Evolutionary conservation across 2,888 invertebrate species (phyloP), one percentile per base, ranked within the genome.

Genomic region (Cremastinae sp.): DNA sequence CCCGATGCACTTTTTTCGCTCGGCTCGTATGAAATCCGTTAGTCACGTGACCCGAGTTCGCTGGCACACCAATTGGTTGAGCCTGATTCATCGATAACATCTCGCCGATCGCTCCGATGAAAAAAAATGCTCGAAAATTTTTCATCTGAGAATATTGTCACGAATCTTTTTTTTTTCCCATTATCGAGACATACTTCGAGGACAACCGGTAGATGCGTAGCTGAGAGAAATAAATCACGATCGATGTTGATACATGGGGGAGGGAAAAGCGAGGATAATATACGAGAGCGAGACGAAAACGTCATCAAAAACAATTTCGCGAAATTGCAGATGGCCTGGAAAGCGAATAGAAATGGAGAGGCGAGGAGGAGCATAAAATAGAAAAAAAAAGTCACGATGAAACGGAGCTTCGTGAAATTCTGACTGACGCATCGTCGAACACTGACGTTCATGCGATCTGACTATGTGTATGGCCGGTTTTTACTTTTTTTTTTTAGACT

Each of bases 221-320:
- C 16, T 14, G 14, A 65, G 53, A 58, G 12, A 18, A 12, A 10
- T 41, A 61, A 28, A 45, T 61, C 28, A 36, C 66, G 41, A 38
- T 36, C 47, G 12, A 49, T 28, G 36, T 18, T 36, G 8, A 22
- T 62, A 49, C 36, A 47, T 45, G 12, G 12, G 22, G 22, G 53
- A 53, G 51, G 14, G 10, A 5, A n/a, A 51, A 36, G 12, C 20
- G 38, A 51, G 34, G 47, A 10, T n/a, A 18, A 41, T 12, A 22
- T 9, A 8, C 18, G 36, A 36, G 51, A 34, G 45, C 18, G 22
- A 22, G 16, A 41, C n/a, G 16, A 38, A 65, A 71, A 54, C 66
- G 61, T 75, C 65, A 66, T 71, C 59, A 61, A 59, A 66, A 71
- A 71, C 64, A 75, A 66, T 75, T 66, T 66, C 14, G 54, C 28